Base-by-base conservation (phyloP, 2,888 invertebrate species). In the Thalpophila matura region DNA sequence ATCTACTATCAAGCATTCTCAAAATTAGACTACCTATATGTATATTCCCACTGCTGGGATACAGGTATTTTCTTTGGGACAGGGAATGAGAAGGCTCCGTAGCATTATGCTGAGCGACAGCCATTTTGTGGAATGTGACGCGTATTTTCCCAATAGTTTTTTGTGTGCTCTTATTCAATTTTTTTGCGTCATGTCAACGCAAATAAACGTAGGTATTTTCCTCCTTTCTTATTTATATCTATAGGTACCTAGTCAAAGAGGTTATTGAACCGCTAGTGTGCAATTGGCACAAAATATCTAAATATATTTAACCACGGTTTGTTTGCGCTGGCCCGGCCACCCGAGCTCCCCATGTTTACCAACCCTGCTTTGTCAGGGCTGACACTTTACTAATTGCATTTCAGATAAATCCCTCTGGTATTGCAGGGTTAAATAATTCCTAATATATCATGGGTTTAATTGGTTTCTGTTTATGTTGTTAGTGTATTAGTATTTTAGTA, bases 331-430 rank as follows among this genome's bases (percentile, higher is more conserved):
- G 10, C 5, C 43, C 49, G 42, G 27, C 14, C 42, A 22, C 29
- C 40, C 50, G 14, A 61, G n/a, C 16, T 31, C 20, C 29, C 69
- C 29, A 20, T 54, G 69, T 63, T 69, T 69, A 46, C 49, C 22
- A 31, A 74, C 56, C 56, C 47, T 46, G 62, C 42, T 74, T 63
- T 63, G 70, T 57, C 61, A 60, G 26, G 26, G 54, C n/a, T 69
- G 72, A 74, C 74, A 74, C 54, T 72, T 63, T 69, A 58, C 74
- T 72, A 74, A 72, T 72, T 72, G 74, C 69, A 69, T 69, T 74
- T 63, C 51, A 57, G 45, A 40, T 69, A 50, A 63, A 74, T 53
- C 74, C 69, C 40, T 4, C 14, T 18, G 37, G 53, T 24, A 62
- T 38, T 43, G 46, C 56, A 38, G 37, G 68, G 40, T 55, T 60